Percentiles rank a stretch among this genome's conserved stretches.
phyloP scores from a whole-genome alignment of 2,888 invertebrate genomes.

The Eledone cirrhosa region DNA sequence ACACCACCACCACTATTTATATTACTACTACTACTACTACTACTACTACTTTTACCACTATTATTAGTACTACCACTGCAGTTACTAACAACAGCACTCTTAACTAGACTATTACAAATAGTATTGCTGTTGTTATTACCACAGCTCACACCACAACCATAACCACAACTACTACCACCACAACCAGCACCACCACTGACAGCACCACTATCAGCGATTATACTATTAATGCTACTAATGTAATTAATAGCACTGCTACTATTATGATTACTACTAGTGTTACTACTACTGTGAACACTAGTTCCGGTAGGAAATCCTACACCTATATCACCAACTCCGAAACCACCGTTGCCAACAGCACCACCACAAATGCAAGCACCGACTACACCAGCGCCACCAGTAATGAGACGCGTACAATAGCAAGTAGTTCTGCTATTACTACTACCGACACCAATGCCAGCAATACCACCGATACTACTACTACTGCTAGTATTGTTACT shows the following conservation, averaged over 20 bases:
- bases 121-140: not conserved
- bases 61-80: no score
- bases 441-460: not conserved
- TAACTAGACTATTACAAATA: not conserved
- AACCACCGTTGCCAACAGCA: no score
- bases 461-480: not conserved
- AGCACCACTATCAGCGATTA: not conserved
- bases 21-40: conserved; percentile 2
- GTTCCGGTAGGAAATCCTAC: not conserved
- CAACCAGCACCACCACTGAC: not conserved
- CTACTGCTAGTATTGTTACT: not conserved
- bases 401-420: not conserved
- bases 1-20: not conserved
- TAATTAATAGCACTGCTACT: not conserved
- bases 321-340: not conserved
- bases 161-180: not conserved
- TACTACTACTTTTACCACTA: not conserved
- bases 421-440: not conserved
- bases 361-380: not conserved
- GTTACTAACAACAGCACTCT: not conserved
- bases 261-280: not conserved
- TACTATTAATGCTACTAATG: not conserved
- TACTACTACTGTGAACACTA: not conserved
- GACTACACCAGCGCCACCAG: not conserved
- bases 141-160: not conserved